A percentile compares a stretch with the other conserved stretches of the same genome.
These are phyloP conservation scores for Lamellibrachia columna DNA, from an alignment of 2,888 invertebrate genomes.

Conservation along the genomic window DNA sequence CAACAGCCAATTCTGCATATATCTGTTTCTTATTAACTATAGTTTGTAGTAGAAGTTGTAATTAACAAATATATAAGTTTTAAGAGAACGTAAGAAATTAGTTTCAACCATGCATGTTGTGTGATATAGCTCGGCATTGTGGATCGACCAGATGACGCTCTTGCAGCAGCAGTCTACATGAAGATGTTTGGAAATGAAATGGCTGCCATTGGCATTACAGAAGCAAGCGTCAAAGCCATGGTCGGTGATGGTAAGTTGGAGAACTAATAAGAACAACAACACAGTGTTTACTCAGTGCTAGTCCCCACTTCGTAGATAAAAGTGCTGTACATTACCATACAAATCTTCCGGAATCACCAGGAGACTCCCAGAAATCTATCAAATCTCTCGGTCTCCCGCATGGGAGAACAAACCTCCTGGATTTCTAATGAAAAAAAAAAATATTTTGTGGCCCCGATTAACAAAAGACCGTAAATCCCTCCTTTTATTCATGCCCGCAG, in stretches of 20 bases:
- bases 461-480: too few relatives aligned
- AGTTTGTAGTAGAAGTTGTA: neutral
- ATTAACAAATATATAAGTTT: neutral
- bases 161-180: conserved; percentile 24
- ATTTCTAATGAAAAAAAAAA: too few relatives aligned
- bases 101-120: neutral
- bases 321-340: neutral
- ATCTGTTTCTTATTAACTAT: neutral
- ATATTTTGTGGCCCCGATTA: too few relatives aligned
- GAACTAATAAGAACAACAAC: neutral
- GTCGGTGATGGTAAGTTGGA: neutral
- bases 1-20: neutral
- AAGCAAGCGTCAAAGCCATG: neutral
- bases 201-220: conserved; percentile 13
- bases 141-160: conserved; percentile 13
- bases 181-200: conserved; percentile 25
- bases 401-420: too few relatives aligned
- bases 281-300: neutral
- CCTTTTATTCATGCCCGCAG: too few relatives aligned
- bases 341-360: too few relatives aligned
- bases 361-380: too few relatives aligned
- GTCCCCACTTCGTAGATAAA: neutral
- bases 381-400: too few relatives aligned
- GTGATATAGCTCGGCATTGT: neutral
- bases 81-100: neutral